Evolutionary conservation across 2,113 vertebrate species (phyloP), one percentile per base, ranked within the genome.

Genomic region (western clawed frog (Xenopus tropicalis)): DNA sequence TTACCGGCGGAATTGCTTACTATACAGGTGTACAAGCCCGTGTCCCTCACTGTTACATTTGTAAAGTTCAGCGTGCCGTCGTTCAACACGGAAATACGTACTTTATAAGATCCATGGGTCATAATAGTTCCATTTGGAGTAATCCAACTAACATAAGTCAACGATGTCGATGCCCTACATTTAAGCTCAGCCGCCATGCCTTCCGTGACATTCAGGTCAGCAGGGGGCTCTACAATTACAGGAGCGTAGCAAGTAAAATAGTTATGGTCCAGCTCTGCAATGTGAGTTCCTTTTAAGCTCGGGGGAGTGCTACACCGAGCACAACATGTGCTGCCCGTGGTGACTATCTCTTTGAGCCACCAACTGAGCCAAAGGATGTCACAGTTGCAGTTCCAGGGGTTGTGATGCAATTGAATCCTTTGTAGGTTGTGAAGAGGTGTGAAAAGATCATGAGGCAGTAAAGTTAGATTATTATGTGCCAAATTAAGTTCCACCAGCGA

Each of bases 331-430:
- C 96, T 98, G 72, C 98, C 98, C 51, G 96, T 96, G 24, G 96
- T 96, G 16, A 98, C 97, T 90, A 98, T 99, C 85, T 98, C 97
- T 82, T 98, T 98, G 72, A 99, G 94, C 97, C 97, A 99, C 97
- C 97, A 98, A 83, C 96, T 98, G 52, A 99, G 93, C 97, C 97
- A 99, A 72, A 98, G 90, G 62, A 98, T 98, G 77, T 99, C 97
- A 82, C 97, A 99, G 84, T 99, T 97, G 89, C 97, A 99, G 86
- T 97, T 98, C 97, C 97, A 99, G 24, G 97, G 97, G 83, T 99
- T 99, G 88, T 98, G 97, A 78, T 99, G 97, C 78, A 99, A 87
- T 81, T 98, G 96, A 79, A 99, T 98, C 85, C 97, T 90, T 86
- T 98, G 96, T 61, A 99, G 88, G 62, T 93, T 93, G 85, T 91